Evolutionary conservation across 35 echinoderm and acorn worm species (phyloP).

Genomic region (Apostichopus japonicus): DNA sequence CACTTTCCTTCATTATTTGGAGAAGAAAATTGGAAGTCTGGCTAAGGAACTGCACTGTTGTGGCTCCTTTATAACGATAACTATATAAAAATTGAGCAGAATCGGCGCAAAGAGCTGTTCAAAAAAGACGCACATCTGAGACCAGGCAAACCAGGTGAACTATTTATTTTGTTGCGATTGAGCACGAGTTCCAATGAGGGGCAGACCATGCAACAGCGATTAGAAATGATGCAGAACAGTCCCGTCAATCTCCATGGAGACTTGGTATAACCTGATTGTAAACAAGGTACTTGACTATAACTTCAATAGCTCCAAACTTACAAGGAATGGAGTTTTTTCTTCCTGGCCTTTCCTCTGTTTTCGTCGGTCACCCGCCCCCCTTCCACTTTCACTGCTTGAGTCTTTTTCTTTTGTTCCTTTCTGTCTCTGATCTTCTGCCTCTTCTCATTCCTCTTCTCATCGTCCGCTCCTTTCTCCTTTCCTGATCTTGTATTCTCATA

Average conservation of each 20-base stretch:
- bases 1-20: too few species aligned
- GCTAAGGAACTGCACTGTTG: too few species aligned
- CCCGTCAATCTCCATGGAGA: too few species aligned
- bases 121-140: too few species aligned
- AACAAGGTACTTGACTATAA: not conserved
- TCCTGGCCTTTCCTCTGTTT: conserved; percentile 57
- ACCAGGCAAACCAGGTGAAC: too few species aligned
- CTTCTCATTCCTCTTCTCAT: conserved; percentile 66
- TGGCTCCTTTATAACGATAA: too few species aligned
- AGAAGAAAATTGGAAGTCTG: too few species aligned
- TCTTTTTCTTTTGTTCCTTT: conserved; percentile 72
- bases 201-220: not conserved
- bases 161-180: too few species aligned
- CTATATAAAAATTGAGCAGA: too few species aligned
- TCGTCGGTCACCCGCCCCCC: conserved; percentile 55
- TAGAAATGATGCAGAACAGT: too few species aligned
- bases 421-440: conserved; percentile 51
- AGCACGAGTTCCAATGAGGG: too few species aligned
- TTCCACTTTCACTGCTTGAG: conserved; percentile 53
- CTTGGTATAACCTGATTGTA: not conserved
- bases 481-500: not conserved
- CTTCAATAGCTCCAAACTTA: conserved; percentile 37
- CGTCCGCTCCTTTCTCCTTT: conserved; percentile 56
- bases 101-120: too few species aligned
- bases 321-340: conserved; percentile 67